phyloP scores from a whole-genome alignment of 2,888 invertebrate genomes.

The Pyrgus malvae region DNA sequence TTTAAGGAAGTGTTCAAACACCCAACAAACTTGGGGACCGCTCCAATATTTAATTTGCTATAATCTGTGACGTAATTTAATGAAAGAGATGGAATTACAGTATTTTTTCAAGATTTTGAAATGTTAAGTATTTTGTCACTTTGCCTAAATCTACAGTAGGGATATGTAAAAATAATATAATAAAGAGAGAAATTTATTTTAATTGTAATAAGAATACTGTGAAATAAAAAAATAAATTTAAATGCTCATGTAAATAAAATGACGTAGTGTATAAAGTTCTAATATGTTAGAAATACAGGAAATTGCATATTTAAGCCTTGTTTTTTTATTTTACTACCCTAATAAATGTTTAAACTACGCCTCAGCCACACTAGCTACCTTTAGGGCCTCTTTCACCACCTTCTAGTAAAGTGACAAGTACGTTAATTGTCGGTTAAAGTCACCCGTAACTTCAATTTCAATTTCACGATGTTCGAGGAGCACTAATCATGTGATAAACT shows the following conservation, averaged over 20 bases:
- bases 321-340: constrained; percentile 7
- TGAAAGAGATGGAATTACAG: constrained; percentile 34
- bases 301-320: constrained; percentile 41
- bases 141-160: constrained; percentile 67
- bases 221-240: constrained; percentile 52
- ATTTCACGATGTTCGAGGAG: no score
- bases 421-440: no score
- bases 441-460: no score
- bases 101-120: constrained; percentile 47
- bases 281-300: constrained; percentile 76
- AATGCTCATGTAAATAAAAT: constrained; percentile 80
- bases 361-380: no score
- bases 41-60: constrained; percentile 29
- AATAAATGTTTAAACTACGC: not conserved
- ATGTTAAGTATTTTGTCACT: constrained; percentile 64
- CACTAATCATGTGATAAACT: no score
- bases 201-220: constrained; percentile 75
- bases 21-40: not conserved
- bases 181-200: constrained; percentile 77
- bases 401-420: no score
- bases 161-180: constrained; percentile 74
- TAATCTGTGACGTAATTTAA: constrained; percentile 10
- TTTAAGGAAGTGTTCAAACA: not conserved
- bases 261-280: constrained; percentile 77
- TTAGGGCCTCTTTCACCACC: no score